Evolutionary conservation across 2,888 invertebrate genomes (phyloP).

Genomic region (Syritta pipiens): DNA sequence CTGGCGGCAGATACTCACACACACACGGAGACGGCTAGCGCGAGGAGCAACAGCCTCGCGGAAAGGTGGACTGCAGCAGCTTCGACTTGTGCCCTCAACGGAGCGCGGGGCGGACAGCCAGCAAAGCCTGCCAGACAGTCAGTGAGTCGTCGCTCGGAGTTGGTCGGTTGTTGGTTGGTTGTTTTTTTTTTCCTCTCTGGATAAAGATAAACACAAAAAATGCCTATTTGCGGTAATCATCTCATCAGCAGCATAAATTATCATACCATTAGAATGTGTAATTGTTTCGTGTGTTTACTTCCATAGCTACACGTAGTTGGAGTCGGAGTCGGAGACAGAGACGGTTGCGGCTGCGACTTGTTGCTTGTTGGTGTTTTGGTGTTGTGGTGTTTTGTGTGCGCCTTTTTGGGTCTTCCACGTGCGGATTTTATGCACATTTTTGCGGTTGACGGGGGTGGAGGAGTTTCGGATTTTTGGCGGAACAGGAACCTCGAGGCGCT

Average conservation of each 20-base stretch:
- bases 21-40: neutral
- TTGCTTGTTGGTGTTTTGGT: neutral
- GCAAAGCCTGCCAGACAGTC: conserved; percentile 45
- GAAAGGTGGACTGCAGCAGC: conserved; percentile 52
- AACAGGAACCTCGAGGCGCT: neutral
- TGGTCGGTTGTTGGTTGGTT: conserved; percentile 10
- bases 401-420: conserved; percentile 36
- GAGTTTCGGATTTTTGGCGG: no score
- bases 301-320: conserved; percentile 18
- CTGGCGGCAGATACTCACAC: no score
- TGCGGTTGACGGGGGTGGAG: neutral
- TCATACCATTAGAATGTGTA: conserved; percentile 69
- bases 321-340: neutral
- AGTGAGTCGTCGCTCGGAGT: conserved; percentile 54
- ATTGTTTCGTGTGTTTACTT: conserved; percentile 65
- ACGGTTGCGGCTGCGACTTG: no score
- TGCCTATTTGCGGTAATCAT: conserved; percentile 69
- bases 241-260: conserved; percentile 69
- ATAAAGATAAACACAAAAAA: conserved; percentile 68
- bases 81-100: conserved; percentile 12
- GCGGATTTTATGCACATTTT: conserved; percentile 58
- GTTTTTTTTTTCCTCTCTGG: conserved; percentile 44
- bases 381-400: neutral
- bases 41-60: conserved; percentile 61
- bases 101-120: conserved; percentile 25